Evolutionary conservation across 2,888 invertebrate genomes (phyloP), one percentile per base, ranked within the genome.

Genomic region (Agrochola litura): DNA sequence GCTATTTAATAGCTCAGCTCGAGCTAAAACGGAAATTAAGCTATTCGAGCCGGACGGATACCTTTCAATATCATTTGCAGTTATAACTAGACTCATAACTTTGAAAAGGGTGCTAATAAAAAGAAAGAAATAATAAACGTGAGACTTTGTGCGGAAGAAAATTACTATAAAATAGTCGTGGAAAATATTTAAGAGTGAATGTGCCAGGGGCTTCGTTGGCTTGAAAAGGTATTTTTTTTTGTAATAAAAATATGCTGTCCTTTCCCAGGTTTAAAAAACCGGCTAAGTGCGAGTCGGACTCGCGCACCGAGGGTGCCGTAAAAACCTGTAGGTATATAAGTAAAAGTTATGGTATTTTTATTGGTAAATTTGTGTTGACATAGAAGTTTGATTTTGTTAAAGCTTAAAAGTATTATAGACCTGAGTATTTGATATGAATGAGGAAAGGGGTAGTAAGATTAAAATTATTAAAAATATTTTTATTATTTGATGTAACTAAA

Each of bases 61-160:
- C 63, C 70, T 71, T 73, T 71, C 77, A 72, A 84, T 85, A 85
- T 82, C 67, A 82, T 76, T 85, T 81, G 56, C 71, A 65, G 49
- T 64, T 71, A 19, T 41, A 68, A 84, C 81, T 66, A 66, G 67
- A 64, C 67, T 75, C 82, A 30, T 85, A 75, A 71, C 58, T 82
- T 64, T 74, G 54, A 74, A 81, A 81, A 41, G 14, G 43, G 25
- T 60, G 49, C 4, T 60, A 49, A 52, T 37, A 70, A 37, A 79
- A 68, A 70, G 12, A 65, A 82, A 25, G 19, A 14, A 58, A 49
- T 4, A 76, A 52, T n/a, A 46, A 52, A 25, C 9, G 54, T 30
- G 16, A 6, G 41, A 61, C 49, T 43, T 64, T 41, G 6, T 43
- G 43, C 25, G 16, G 43, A 10, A 63, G 19, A 46, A 71, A 46